These are phyloP conservation scores for Apis mellifera DNA, from an alignment of 1,140 invertebrate genomes.

Conservation along the genomic window Amel_HAv3.1 CM009943.2:5857501-5858000, in stretches of 20 bases:
- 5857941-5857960: conserved; percentile 13
- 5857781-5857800: neutral
- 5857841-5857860: neutral
- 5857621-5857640: neutral
- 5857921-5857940: neutral
- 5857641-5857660: neutral
- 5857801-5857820: neutral
- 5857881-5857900: conserved; percentile 27
- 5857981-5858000: conserved; percentile 60
- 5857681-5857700: too few relatives aligned
- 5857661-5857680: neutral
- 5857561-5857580: too few relatives aligned
- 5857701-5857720: neutral
- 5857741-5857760: neutral
- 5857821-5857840: neutral
- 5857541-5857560: too few relatives aligned
- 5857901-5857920: conserved; percentile 28
- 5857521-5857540: too few relatives aligned
- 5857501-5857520: too few relatives aligned
- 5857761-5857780: neutral
- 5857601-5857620: neutral
- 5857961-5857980: conserved; percentile 42
- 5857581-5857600: too few relatives aligned
- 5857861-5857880: conserved; percentile 23
- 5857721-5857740: neutral